Percentiles rank a stretch among this genome's conserved stretches.
Evolutionary conservation across 1,140 invertebrate species (phyloP).

Genomic region (Drosophila murphyi): DNA sequence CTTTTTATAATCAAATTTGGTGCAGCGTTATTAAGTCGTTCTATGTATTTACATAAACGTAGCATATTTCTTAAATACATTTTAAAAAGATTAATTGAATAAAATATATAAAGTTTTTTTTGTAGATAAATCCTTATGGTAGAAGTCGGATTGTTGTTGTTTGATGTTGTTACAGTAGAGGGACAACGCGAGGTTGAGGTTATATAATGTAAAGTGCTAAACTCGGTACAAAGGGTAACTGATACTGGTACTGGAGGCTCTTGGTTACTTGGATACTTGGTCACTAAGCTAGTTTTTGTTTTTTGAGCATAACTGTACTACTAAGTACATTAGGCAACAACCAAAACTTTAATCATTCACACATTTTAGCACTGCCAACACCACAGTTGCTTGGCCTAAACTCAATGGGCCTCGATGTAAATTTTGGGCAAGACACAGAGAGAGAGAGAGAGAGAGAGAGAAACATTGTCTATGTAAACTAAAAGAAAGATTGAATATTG

Average conservation of each 20-base stretch:
- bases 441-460: slow-evolving; percentile 38
- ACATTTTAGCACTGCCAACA: slow-evolving; percentile 66
- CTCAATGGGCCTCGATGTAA: slow-evolving; percentile 63
- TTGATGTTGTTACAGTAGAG: neutral
- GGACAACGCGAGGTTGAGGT: slow-evolving; percentile 33
- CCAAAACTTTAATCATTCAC: slow-evolving; percentile 73
- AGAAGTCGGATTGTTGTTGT: slow-evolving; percentile 49
- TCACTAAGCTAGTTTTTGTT: slow-evolving; percentile 49
- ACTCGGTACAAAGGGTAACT: slow-evolving; percentile 41
- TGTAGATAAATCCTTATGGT: slow-evolving; percentile 45
- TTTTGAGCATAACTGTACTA: slow-evolving; percentile 61
- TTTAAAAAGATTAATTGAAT: slow-evolving; percentile 25
- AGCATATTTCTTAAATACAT: slow-evolving; percentile 57
- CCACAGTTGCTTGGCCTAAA: slow-evolving; percentile 65
- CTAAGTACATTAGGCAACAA: slow-evolving; percentile 67
- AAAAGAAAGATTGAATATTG: slow-evolving; percentile 63
- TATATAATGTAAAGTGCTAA: slow-evolving; percentile 47
- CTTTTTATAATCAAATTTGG: slow-evolving; percentile 59
- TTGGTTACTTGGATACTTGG: slow-evolving; percentile 32
- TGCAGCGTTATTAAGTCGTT: slow-evolving; percentile 74
- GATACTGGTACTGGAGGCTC: slow-evolving; percentile 28
- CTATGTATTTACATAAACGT: slow-evolving; percentile 76
- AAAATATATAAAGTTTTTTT: slow-evolving; percentile 13
- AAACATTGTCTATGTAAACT: slow-evolving; percentile 60
- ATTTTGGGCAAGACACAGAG: slow-evolving; percentile 34